phyloP scores from a whole-genome alignment of 2,888 invertebrate genomes.

The Dendrolimus houi region DNA sequence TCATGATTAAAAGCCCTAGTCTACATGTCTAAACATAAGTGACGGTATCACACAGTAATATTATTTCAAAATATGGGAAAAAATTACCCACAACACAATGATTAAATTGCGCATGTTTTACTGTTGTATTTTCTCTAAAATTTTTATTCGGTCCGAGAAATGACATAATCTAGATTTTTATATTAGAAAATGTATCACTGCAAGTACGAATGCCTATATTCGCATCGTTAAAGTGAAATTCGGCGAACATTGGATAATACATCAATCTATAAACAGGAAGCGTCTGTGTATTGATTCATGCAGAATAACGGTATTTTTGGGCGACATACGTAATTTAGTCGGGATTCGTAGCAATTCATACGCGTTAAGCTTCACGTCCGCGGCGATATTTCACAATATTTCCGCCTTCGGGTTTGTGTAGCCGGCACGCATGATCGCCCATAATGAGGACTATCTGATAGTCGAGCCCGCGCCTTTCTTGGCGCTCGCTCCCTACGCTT shows the following conservation, averaged over 20 bases:
- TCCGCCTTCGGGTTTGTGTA: slow-evolving; percentile 36
- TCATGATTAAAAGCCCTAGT: too few species aligned
- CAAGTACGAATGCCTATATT: too few species aligned
- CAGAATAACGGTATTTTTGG: slow-evolving; percentile 25
- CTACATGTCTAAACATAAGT: too few species aligned
- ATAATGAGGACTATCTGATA: slow-evolving; percentile 58
- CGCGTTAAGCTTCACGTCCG: slow-evolving; percentile 35
- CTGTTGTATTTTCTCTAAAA: too few species aligned
- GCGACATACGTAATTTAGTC: slow-evolving; percentile 30
- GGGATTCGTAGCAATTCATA: slow-evolving; percentile 43
- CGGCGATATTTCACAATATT: slow-evolving; percentile 50
- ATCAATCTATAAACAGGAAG: slow-evolving; percentile 7
- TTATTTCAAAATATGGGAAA: too few species aligned
- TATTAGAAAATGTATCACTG: too few species aligned
- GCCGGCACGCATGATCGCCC: slow-evolving; percentile 56
- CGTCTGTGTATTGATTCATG: slow-evolving; percentile 25
- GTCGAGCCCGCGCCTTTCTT: slow-evolving; percentile 19
- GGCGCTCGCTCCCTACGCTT: slow-evolving; percentile 16
- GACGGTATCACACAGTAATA: too few species aligned
- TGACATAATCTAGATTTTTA: too few species aligned
- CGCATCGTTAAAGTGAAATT: too few species aligned
- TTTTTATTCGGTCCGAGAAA: too few species aligned
- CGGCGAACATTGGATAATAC: slow-evolving; percentile 5
- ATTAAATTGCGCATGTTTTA: too few species aligned
- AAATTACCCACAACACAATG: too few species aligned